Percentiles rank a stretch among this genome's conserved stretches.
These are phyloP conservation scores for Orcinus orca DNA, from an alignment of 2,113 vertebrate genomes.

Conservation along the genomic window DNA sequence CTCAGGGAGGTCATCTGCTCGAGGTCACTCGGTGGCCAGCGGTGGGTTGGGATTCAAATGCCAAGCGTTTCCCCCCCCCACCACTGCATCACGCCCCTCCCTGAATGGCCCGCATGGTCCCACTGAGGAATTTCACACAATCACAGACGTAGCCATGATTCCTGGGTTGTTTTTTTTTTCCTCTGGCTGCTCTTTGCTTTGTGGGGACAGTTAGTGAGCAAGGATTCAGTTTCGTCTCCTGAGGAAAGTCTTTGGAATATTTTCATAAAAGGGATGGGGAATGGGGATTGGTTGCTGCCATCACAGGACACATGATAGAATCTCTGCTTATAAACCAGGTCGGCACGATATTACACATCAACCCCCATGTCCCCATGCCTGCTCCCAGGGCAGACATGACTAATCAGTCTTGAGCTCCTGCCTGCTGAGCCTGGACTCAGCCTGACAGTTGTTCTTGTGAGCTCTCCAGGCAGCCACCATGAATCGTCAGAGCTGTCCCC, in stretches of 20 bases:
- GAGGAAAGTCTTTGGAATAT: neutral
- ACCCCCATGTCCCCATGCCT: neutral
- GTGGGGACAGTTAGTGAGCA: neutral
- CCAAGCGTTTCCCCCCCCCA: neutral
- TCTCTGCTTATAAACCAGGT: neutral
- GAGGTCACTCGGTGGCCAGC: neutral
- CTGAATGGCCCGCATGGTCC: neutral
- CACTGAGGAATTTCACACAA: neutral
- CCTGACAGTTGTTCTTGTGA: neutral
- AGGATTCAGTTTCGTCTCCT: neutral
- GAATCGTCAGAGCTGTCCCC: neutral
- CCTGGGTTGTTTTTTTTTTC: neutral
- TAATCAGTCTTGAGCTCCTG: neutral
- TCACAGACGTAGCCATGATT: neutral
- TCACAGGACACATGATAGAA: neutral
- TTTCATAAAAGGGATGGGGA: neutral
- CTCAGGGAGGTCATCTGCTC: neutral
- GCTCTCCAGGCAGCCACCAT: neutral
- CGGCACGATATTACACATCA: no score
- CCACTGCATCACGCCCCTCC: fast-evolving
- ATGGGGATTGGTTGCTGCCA: neutral
- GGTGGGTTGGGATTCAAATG: neutral
- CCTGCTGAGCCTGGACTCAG: neutral
- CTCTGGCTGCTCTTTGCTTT: neutral
- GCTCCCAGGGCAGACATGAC: neutral